Evolutionary conservation across 2,888 invertebrate species (phyloP), one percentile per base, ranked within the genome.

Genomic region (Agriopis aurantiaria): DNA sequence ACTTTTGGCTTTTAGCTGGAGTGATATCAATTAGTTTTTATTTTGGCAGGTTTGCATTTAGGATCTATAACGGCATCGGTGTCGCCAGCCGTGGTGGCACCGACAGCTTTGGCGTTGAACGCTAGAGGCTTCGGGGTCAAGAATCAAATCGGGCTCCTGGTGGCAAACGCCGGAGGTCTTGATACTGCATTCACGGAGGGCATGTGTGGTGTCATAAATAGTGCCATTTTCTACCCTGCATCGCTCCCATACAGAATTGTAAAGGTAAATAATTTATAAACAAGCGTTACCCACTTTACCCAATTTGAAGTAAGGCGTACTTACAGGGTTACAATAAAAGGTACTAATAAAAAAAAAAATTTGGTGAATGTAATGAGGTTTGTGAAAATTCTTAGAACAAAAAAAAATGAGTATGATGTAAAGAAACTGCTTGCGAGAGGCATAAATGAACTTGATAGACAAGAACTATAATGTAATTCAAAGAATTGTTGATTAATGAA

Each of bases 141-240:
- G 73, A 98, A 98, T 93, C 98, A 99, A 57, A 97, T 99, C 59
- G 98, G 99, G 0, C 97, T 98, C 0, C 94, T 99, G 65, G 97
- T 99, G 43, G 98, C 98, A 57, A 99, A 99, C 5, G 97, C 99
- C 0, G 97, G 99, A 12, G 98, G 98, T 57, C 96, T 99, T 61
- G 99, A 99, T 86, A 99, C 99, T 85, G 98, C 99, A 0, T 95
- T 98, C 33, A 99, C 99, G 0, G 99, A 99, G 63, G 98, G 98
- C 66, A 96, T 97, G 75, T 99, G 97, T 83, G 98, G 99, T 61
- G 97, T 99, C 59, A 96, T 98, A 74, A 96, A 98, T 79, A 97
- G 97, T 77, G 96, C 99, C 52, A 96, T 98, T 95, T 98, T 98
- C 86, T 96, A 97, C 9, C 95, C 96, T 63, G 96, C 97, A 82